Evolutionary conservation across 2,797 vertebrate genomes (phyloP).

Genomic region (Chrysocyon brachyurus): DNA sequence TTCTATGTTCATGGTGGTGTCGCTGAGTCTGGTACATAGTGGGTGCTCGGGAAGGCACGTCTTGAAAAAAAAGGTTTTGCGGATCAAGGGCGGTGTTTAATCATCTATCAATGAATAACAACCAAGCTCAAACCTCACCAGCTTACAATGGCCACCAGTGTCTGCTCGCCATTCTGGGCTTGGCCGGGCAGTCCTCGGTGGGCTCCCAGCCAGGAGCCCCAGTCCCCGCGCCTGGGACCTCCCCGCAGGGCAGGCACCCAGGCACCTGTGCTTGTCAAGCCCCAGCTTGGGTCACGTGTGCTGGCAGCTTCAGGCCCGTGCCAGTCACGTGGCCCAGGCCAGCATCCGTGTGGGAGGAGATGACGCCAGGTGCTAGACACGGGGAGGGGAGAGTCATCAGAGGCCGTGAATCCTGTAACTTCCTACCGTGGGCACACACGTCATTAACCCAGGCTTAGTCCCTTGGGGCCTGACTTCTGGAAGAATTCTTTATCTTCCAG

Average conservation of each 20-base stretch:
- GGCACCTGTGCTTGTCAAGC: too few relatives aligned
- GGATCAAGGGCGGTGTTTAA: not conserved
- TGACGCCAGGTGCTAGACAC: too few relatives aligned
- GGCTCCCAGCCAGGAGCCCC: too few relatives aligned
- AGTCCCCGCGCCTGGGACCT: accelerated
- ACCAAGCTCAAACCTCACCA: not conserved
- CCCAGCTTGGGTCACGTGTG: not conserved
- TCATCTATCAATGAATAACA: not conserved
- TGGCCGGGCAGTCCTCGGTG: not conserved
- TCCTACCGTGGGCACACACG: not conserved
- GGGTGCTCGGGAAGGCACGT: not conserved
- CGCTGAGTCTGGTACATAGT: not conserved
- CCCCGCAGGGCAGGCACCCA: too few relatives aligned
- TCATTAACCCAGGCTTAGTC: not conserved
- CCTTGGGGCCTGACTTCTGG: not conserved
- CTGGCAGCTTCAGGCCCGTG: not conserved
- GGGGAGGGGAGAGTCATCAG: not conserved
- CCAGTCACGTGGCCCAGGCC: not conserved
- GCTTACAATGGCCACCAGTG: not conserved
- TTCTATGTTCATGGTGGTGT: not conserved
- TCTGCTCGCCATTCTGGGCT: not conserved
- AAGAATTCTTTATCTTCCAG: not conserved
- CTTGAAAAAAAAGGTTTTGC: not conserved
- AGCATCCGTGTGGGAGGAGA: not conserved
- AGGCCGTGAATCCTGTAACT: too few relatives aligned